Evolutionary conservation across 1,140 invertebrate genomes (phyloP).

Genomic region (Caenorhabditis tropicalis): DNA sequence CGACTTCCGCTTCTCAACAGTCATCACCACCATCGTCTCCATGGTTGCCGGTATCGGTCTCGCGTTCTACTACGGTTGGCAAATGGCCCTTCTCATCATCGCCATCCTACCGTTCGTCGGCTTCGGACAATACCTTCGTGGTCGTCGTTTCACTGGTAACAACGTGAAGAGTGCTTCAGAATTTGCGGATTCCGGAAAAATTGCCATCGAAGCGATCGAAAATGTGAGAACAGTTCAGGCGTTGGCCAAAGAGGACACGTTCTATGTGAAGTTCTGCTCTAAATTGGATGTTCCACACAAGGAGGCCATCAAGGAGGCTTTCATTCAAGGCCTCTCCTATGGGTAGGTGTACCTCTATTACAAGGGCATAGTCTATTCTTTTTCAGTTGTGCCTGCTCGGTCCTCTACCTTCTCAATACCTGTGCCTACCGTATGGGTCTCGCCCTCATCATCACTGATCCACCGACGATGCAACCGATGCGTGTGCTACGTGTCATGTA

Average conservation of each 20-base stretch:
- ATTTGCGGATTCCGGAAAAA: conserved; percentile 74
- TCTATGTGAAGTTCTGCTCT: conserved; percentile 58
- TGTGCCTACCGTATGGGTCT: conserved; percentile 74
- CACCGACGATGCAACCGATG: conserved; percentile 58
- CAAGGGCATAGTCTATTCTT: not conserved
- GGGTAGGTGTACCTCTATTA: conserved; percentile 6
- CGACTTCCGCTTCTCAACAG: conserved; percentile 72
- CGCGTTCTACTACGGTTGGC: conserved; percentile 73
- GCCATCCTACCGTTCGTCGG: conserved; percentile 69
- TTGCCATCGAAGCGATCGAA: conserved; percentile 67
- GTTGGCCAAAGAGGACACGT: conserved; percentile 60
- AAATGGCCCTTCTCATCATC: conserved; percentile 70
- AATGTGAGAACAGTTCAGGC: conserved; percentile 67
- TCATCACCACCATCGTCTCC: conserved; percentile 73
- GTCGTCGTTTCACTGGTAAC: conserved; percentile 61
- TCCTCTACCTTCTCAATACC: conserved; percentile 73
- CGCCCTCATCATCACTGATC: conserved; percentile 68
- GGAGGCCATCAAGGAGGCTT: conserved; percentile 47
- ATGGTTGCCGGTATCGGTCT: conserved; percentile 72
- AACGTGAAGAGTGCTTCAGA: conserved; percentile 73
- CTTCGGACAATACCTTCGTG: conserved; percentile 63
- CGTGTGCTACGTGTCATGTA: conserved; percentile 63
- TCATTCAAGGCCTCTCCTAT: conserved; percentile 53
- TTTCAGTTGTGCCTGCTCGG: conserved; percentile 68
- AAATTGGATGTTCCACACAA: conserved; percentile 55